A percentile compares a stretch with the other conserved stretches of the same genome.
Conservation (phyloP, 2,888 invertebrate genomes). For the Hyalella azteca region DNA sequence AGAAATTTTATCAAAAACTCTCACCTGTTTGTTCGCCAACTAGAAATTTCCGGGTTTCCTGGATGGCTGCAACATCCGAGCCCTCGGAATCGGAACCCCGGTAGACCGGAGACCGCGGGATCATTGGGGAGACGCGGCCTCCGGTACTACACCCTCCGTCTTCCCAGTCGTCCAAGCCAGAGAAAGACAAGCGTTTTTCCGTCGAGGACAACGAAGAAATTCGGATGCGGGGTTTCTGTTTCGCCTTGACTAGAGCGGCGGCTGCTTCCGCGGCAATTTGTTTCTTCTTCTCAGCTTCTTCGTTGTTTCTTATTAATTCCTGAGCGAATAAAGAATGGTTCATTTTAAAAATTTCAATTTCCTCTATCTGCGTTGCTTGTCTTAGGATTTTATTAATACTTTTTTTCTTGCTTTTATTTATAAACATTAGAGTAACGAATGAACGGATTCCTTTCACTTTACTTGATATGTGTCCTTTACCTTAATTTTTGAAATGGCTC, state of each 20-base stretch:
- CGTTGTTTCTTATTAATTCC: neutral
- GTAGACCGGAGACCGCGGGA: neutral
- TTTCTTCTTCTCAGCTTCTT: neutral
- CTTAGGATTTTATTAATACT: no score
- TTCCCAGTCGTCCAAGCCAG: constrained; percentile 17
- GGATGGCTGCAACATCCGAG: constrained; percentile 18
- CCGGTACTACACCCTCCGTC: neutral
- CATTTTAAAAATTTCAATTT: no score
- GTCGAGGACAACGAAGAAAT: neutral
- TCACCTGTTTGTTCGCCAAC: constrained; percentile 34
- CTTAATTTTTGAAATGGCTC: no score
- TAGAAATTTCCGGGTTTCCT: neutral
- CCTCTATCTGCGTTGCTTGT: no score
- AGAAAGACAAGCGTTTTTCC: constrained; percentile 7
- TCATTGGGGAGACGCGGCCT: neutral
- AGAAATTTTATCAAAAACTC: no score
- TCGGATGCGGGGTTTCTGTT: neutral
- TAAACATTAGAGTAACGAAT: no score
- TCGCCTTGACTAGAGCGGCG: neutral
- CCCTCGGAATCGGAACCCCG: constrained; percentile 16
- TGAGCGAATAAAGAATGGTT: no score
- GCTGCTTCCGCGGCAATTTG: neutral
- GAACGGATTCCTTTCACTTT: no score
- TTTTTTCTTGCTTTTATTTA: no score
- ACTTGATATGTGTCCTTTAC: no score